Base-by-base conservation (phyloP, 2,797 vertebrate genomes). In the Zalophus californianus region DNA sequence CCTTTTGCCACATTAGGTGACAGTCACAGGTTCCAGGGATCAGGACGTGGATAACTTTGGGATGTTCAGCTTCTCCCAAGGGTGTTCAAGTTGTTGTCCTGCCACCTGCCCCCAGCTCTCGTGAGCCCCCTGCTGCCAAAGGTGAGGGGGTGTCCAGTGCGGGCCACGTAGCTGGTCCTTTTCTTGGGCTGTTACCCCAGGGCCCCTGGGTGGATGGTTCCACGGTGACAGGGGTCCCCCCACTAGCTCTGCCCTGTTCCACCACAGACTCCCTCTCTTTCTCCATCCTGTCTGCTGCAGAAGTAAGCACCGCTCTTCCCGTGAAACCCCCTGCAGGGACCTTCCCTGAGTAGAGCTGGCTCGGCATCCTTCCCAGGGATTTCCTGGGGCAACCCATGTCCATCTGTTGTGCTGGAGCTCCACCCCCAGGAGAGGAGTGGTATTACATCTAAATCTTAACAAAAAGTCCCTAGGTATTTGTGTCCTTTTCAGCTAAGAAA, bases 161-260 rank as follows among this genome's bases (percentile, higher is more conserved):
- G 38, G 68, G 35, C 5, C 27, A 23, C 3, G 2, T 25, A 1
- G 4, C 52, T n/a, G 23, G 35, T 32, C 15, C 29, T 29, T 41
- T 87, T 13, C 68, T 48, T 44, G 29, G 13, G n/a, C 66, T 83
- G 5, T 80, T 70, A 82, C 13, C n/a, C 73, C 41, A 44, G 58
- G 44, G 10, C 23, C 20, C 5, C 29, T n/a, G 41, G 15, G 41
- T 86, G 7, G 68, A 27, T 2, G 7, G 16, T 78, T 5, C 35
- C 60, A n/a, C 1, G 1, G 9, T 21, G 21, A 5, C 25, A n/a
- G 18, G 56, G 2, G 3, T 52, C 25, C 16, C n/a, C 1, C 18
- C 0, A 6, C 9, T 29, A 15, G 27, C 48, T 92, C 38, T 23
- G 48, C 27, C 58, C 3, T 5, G 5, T 41, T 29, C 21, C 25